These are phyloP conservation scores for Pollenia angustigena DNA, from an alignment of 2,888 invertebrate species.

Conservation along the genomic window DNA sequence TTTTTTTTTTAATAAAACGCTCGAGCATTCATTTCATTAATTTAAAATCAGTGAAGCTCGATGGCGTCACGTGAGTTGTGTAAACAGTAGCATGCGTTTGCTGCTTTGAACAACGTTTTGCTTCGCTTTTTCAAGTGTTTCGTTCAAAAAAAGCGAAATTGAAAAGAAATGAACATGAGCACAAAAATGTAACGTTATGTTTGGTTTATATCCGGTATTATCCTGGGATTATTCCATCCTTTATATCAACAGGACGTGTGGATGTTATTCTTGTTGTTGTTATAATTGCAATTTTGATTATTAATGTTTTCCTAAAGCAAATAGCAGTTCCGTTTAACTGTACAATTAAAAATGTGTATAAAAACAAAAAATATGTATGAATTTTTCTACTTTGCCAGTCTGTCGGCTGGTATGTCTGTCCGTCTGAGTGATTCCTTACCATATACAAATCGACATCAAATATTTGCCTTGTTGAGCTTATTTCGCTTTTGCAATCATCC, in stretches of 20 bases:
- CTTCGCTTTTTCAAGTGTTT: conserved; percentile 67
- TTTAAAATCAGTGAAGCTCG: conserved; percentile 71
- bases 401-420: conserved; percentile 24
- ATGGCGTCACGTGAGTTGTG: conserved; percentile 71
- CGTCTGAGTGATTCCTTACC: conserved; percentile 40
- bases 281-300: conserved; percentile 74
- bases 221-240: conserved; percentile 76
- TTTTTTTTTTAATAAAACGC: conserved; percentile 21
- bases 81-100: conserved; percentile 74
- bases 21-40: conserved; percentile 67
- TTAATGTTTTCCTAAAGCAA: conserved; percentile 74
- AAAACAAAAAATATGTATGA: conserved; percentile 22
- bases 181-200: conserved; percentile 59
- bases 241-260: conserved; percentile 71
- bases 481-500: conserved; percentile 73
- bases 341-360: conserved; percentile 73
- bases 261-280: conserved; percentile 51
- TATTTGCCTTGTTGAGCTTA: conserved; percentile 73
- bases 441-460: conserved; percentile 69
- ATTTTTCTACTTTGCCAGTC: conserved; percentile 8
- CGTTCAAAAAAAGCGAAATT: conserved; percentile 47
- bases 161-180: conserved; percentile 72
- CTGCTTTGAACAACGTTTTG: conserved; percentile 50
- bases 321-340: conserved; percentile 72
- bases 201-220: conserved; percentile 74